Conservation (phyloP, 2,113 vertebrate species). For the Pteropus alecto region DNA sequence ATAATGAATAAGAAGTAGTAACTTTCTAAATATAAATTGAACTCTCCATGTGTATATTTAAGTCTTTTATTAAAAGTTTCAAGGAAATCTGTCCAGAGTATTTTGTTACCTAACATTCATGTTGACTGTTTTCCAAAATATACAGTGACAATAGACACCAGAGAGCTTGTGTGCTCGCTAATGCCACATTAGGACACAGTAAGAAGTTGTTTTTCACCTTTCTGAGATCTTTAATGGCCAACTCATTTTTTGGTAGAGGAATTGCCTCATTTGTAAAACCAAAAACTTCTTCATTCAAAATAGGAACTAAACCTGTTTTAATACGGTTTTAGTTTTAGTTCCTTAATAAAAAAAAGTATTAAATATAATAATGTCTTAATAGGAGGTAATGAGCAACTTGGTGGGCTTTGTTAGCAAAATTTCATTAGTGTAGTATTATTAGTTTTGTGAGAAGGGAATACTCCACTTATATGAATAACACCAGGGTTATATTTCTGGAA, state of each 20-base stretch:
- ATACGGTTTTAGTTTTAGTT: constrained; percentile 17
- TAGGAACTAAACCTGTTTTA: neutral
- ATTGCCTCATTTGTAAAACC: constrained; percentile 34
- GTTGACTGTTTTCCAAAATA: neutral
- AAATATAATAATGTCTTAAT: constrained; percentile 36
- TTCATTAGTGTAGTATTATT: constrained; percentile 40
- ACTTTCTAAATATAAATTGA: neutral
- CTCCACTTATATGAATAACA: constrained; percentile 31
- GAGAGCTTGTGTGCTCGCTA: neutral
- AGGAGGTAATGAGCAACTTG: constrained; percentile 46
- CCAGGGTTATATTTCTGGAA: constrained; percentile 16
- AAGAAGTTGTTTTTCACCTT: neutral
- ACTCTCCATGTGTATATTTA: neutral
- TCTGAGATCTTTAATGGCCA: neutral
- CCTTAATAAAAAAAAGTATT: constrained; percentile 2
- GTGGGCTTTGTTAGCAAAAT: constrained; percentile 43
- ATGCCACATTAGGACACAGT: neutral
- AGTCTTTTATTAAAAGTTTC: neutral
- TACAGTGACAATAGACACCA: neutral
- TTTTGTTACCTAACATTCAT: neutral
- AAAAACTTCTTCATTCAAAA: neutral
- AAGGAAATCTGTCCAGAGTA: neutral
- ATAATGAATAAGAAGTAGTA: neutral
- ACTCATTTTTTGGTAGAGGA: neutral
- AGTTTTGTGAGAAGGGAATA: constrained; percentile 53